Conservation (phyloP, 2,797 vertebrate genomes). For the Notamacropus eugenii region DNA sequence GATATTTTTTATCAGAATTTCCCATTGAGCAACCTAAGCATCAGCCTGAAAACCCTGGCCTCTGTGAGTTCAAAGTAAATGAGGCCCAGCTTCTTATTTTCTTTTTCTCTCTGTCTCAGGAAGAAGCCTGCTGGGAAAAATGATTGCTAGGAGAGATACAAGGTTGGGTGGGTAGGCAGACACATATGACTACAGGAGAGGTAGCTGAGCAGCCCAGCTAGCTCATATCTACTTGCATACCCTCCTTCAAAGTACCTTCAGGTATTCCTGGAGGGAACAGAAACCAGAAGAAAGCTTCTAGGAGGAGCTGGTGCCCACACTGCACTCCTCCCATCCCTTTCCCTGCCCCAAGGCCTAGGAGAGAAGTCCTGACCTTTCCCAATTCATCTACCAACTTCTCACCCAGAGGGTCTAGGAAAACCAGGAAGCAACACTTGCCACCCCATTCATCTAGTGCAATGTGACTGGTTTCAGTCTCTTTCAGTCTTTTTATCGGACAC, state of each 20-base stretch:
- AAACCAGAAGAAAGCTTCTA: neutral
- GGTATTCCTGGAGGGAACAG: neutral
- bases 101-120: neutral
- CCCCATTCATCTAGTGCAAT: neutral
- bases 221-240: neutral
- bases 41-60: neutral
- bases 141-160: neutral
- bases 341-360: neutral
- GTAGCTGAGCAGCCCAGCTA: neutral
- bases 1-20: neutral
- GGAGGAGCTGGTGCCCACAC: neutral
- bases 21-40: neutral
- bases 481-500: neutral
- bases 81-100: neutral
- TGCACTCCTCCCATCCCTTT: neutral
- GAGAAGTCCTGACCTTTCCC: neutral
- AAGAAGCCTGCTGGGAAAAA: neutral
- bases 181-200: neutral
- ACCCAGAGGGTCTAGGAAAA: slow-evolving; percentile 73
- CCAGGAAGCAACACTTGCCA: slow-evolving; percentile 62
- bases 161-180: neutral
- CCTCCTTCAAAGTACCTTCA: neutral
- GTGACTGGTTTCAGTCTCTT: neutral
- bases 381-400: slow-evolving; percentile 33
- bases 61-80: neutral